phyloP scores from a whole-genome alignment of 2,888 invertebrate genomes.

The Melinaea marsaeus region DNA sequence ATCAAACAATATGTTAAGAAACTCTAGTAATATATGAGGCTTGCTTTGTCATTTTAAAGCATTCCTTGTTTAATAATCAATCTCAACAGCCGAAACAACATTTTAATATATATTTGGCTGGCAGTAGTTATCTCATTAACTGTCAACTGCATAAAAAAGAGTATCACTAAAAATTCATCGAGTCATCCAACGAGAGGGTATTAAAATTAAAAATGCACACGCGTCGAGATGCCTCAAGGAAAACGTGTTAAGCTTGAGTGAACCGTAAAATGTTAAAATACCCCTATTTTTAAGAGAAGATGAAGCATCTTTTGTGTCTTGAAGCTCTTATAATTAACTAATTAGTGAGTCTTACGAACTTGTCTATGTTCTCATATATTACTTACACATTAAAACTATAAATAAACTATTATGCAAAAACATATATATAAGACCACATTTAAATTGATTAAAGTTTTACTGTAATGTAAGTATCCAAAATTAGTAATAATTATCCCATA shows the following conservation, averaged over 20 bases:
- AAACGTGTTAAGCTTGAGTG: conserved; percentile 57
- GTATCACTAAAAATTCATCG: conserved; percentile 70
- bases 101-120: not conserved
- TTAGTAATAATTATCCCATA: no score
- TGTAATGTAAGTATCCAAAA: no score
- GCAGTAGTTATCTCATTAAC: conserved; percentile 38
- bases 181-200: conserved; percentile 63
- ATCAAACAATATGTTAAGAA: no score
- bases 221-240: conserved; percentile 63
- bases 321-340: not conserved
- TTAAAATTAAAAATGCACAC: conserved; percentile 76
- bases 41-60: not conserved
- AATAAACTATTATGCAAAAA: no score
- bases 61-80: not conserved
- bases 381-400: no score
- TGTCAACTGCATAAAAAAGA: conserved; percentile 62
- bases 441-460: no score
- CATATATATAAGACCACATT: no score
- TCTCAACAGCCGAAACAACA: not conserved
- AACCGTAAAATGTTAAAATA: conserved; percentile 52
- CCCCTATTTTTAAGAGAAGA: conserved; percentile 23
- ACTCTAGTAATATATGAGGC: no score
- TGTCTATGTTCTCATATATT: no score
- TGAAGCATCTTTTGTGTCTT: not conserved
- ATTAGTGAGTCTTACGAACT: no score